Percentiles rank a stretch among this genome's conserved stretches.
Conservation (phyloP, 2,113 vertebrate species). For the Vimba vimba region DNA sequence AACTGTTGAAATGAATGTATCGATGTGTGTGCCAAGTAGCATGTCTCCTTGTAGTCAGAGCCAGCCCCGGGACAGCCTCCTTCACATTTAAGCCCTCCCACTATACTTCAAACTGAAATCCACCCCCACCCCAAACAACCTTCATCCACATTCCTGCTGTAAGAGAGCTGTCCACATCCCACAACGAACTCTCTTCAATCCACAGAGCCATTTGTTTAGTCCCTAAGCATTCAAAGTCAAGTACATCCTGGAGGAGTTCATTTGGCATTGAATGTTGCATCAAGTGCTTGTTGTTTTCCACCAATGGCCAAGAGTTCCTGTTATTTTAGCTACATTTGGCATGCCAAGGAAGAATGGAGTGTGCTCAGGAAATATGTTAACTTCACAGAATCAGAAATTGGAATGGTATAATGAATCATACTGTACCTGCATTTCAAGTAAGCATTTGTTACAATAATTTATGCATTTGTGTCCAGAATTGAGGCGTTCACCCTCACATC, state of each 20-base stretch:
- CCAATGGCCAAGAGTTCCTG: constrained; percentile 15
- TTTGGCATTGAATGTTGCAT: not conserved
- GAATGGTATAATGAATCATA: not conserved
- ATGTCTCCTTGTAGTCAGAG: constrained; percentile 24
- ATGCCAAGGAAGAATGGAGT: not conserved
- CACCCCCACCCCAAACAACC: constrained; percentile 29
- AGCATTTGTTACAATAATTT: not conserved
- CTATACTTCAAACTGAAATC: constrained; percentile 52
- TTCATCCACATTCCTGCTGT: constrained; percentile 19
- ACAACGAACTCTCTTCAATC: constrained; percentile 11
- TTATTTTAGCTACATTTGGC: constrained; percentile 11
- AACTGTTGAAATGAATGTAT: constrained; percentile 15
- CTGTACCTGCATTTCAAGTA: not conserved
- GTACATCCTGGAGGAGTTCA: not conserved
- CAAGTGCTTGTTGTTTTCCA: constrained; percentile 14
- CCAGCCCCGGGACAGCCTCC: constrained; percentile 39
- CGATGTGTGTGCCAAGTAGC: constrained; percentile 37
- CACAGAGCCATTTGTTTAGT: constrained; percentile 6
- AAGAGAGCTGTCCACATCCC: constrained; percentile 11
- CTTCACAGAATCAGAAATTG: not conserved
- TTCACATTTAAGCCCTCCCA: constrained; percentile 49
- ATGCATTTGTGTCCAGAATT: not conserved
- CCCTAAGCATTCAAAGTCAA: constrained; percentile 36
- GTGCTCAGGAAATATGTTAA: constrained; percentile 4
- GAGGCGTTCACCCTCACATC: not conserved